A percentile compares a stretch with the other conserved stretches of the same genome.
Evolutionary conservation across 1,140 invertebrate genomes (phyloP).

Genomic region (Acarapis woodi): DNA sequence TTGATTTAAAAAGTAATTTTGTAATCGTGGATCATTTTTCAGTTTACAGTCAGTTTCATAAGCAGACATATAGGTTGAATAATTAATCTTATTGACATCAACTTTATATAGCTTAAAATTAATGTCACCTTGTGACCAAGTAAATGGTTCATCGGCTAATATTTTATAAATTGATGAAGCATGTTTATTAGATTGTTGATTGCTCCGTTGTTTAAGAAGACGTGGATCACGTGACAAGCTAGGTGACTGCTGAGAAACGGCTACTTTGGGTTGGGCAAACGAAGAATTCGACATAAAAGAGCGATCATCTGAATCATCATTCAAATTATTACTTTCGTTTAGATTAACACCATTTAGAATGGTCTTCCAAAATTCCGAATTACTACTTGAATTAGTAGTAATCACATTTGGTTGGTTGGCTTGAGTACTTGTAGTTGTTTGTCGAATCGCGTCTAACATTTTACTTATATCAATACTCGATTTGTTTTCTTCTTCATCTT

Average conservation of each 20-base stretch:
- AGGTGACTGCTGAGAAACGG: neutral
- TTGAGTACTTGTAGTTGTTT: neutral
- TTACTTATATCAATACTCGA: constrained; percentile 8
- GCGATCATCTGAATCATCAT: neutral
- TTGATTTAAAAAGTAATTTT: constrained; percentile 10
- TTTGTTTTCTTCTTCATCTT: neutral
- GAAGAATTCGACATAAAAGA: neutral
- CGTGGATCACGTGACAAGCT: constrained; percentile 7
- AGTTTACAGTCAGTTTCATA: constrained; percentile 10
- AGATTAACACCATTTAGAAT: constrained; percentile 4
- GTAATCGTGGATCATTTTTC: constrained; percentile 12
- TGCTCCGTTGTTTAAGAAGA: neutral
- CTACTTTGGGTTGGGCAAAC: neutral
- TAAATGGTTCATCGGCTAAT: neutral
- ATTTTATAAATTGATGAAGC: neutral
- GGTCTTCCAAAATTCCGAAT: constrained; percentile 9
- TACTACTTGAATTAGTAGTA: neutral
- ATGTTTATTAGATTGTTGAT: neutral
- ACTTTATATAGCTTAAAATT: constrained; percentile 10
- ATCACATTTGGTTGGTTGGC: neutral
- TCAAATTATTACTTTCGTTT: neutral
- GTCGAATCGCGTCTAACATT: constrained; percentile 8
- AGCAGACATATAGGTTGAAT: constrained; percentile 7
- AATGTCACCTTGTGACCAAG: neutral
- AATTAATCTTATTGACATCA: constrained; percentile 8